Base-by-base conservation (phyloP, 2,797 vertebrate species). In the Rhinoraja longicauda region DNA sequence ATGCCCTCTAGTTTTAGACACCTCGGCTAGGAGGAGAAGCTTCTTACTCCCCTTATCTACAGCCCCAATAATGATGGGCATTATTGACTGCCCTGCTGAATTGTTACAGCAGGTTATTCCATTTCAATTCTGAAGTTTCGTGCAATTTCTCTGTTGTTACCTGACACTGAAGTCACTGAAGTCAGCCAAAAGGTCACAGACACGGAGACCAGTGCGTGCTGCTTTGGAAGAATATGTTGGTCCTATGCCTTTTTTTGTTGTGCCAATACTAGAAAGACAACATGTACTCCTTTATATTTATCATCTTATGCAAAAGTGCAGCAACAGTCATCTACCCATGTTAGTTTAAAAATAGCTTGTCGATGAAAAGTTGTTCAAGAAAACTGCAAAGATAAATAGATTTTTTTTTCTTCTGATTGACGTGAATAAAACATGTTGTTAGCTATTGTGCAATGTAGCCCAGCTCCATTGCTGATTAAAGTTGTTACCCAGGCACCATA, bases 231-330 rank as follows among this genome's bases (percentile, higher is more conserved):
- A 97, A 93, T 99, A 99, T 0, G 98, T 98, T 75, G 99, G 99
- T 94, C 99, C 99, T 9, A 99, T 99, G 12, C 99, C 99, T 94
- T 99, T 99, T 96, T 98, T 98, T 94, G 99, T 99, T 94, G 99
- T 99, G 95, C 99, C 99, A 93, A 99, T 99, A 94, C 99, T 99
- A 95, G 29, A 90, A 82, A 26, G 53, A 92, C 26, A 93, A 78
- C 72, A 81, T 76, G 64, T 5, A 5, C 4, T 12, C 4, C 13
- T 86, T 59, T 62, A 62, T 82, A 82, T 26, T 12, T 26, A 8
- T 12, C 15, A 39, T 39, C 24, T 62, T 6, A 13, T 13, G 13
- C 26, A 86, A 32, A 82, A 86, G 24, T 62, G 26, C 64, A 88
- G 59, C 84, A 62, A 64, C 1, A 81, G 13, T 19, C 36, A 70